phyloP scores from a whole-genome alignment of 2,888 invertebrate species.

The Archaeoteleia sp. region DNA sequence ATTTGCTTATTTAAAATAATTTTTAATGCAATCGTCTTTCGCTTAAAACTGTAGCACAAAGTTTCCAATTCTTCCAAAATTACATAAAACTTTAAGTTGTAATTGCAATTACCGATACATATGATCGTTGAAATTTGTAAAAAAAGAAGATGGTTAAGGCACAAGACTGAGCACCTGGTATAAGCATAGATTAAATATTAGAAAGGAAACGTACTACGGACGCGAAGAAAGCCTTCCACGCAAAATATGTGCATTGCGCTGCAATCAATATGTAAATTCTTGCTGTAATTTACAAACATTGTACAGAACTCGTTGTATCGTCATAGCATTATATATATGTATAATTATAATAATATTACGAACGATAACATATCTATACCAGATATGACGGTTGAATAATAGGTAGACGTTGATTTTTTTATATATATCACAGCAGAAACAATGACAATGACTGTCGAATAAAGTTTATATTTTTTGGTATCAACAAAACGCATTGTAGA shows the following conservation, averaged over 20 bases:
- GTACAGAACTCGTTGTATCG: slow-evolving; percentile 67
- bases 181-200: too few relatives aligned
- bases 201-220: too few relatives aligned
- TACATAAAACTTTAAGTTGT: too few relatives aligned
- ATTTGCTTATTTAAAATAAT: too few relatives aligned
- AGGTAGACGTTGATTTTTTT: slow-evolving; percentile 69
- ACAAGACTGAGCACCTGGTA: too few relatives aligned
- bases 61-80: too few relatives aligned
- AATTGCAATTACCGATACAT: too few relatives aligned
- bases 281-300: slow-evolving; percentile 60
- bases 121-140: too few relatives aligned
- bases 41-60: too few relatives aligned
- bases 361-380: slow-evolving; percentile 66
- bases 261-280: slow-evolving; percentile 5
- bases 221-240: too few relatives aligned
- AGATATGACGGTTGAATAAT: slow-evolving; percentile 62
- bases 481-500: slow-evolving; percentile 36
- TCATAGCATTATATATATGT: slow-evolving; percentile 60
- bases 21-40: too few relatives aligned
- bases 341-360: slow-evolving; percentile 56
- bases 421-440: slow-evolving; percentile 58
- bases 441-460: slow-evolving; percentile 63
- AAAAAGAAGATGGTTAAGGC: too few relatives aligned
- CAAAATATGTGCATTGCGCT: not conserved
- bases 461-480: slow-evolving; percentile 73